phyloP scores from a whole-genome alignment of 2,888 invertebrate genomes.

The Pterobdella sp. region DNA sequence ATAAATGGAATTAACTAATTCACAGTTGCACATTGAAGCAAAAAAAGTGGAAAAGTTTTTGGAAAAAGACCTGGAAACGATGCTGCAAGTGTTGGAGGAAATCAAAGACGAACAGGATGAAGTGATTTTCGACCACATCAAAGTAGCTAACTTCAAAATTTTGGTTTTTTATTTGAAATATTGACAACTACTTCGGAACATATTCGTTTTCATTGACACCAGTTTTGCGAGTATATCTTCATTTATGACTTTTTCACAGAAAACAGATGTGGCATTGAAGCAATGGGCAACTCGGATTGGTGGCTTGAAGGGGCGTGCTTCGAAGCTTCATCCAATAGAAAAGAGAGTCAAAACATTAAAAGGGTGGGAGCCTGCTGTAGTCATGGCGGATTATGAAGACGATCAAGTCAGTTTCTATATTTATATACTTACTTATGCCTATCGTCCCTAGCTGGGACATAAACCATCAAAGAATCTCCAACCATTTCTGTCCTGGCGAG shows the following conservation, averaged over 20 bases:
- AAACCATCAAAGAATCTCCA: too few species aligned
- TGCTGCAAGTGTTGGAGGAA: constrained; percentile 32
- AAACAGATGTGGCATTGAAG: constrained; percentile 32
- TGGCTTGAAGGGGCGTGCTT: constrained; percentile 33
- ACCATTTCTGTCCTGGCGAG: too few species aligned
- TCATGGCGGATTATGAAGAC: constrained; percentile 36
- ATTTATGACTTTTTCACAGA: constrained; percentile 28
- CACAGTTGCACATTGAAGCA: constrained; percentile 38
- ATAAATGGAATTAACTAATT: not conserved
- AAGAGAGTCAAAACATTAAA: constrained; percentile 30
- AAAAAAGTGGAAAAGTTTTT: constrained; percentile 35
- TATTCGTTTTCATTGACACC: too few species aligned
- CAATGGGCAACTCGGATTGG: constrained; percentile 38
- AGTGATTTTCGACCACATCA: not conserved
- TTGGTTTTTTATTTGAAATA: not conserved
- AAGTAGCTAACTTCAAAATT: not conserved
- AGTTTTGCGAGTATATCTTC: too few species aligned
- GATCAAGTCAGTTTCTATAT: constrained; percentile 32
- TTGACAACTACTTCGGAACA: too few species aligned
- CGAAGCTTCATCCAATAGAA: constrained; percentile 35
- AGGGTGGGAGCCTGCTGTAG: constrained; percentile 33
- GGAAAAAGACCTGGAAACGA: constrained; percentile 32
- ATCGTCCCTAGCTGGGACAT: too few species aligned
- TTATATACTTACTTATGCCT: too few species aligned
- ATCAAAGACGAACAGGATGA: not conserved